Evolutionary conservation across 2,888 invertebrate genomes (phyloP), one percentile per base, ranked within the genome.

Genomic region (Gasteruption jaculator): DNA sequence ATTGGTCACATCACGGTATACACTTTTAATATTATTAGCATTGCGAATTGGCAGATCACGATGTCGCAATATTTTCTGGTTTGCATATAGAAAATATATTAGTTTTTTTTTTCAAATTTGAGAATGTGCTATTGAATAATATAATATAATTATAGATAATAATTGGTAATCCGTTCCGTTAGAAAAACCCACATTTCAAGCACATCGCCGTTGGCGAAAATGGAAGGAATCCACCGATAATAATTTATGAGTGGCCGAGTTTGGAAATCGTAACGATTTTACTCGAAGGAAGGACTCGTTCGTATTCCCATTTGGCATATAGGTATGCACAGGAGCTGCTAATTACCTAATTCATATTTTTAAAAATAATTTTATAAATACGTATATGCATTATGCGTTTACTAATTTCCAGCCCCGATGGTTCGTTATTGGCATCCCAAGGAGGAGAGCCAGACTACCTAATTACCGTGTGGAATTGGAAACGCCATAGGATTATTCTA

Each of bases 381-480:
- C n/a, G 16, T 32, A 14, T 10, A 19, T 11, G 19, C 21, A 18
- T 22, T 24, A 36, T 30, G 5, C n/a, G 12, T 21, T 21, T 30
- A 24, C 18, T 36, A 4, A 10, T 15, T 70, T 72, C 10, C 63
- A 92, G 91, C 60, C 82, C 85, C 3, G 82, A 86, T 55, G 94
- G 93, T 1, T 79, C 82, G 40, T 68, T 91, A 30, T 69, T 94
- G 41, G 88, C 85, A 0, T 87, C 89, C 0, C 86, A 89, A 62
- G 91, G 91, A 1, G 86, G 85, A 6, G 83, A 85, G 46, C 93
- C 93, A 0, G 93, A 94, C 67, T 90, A 83, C 63, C 82, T 86
- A 66, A 75, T 93, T 24, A 92, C 92, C 0, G 81, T 94, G 43
- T 94, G 92, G 92, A 81, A 86, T 58, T 94, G 93, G 93, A 76